Evolutionary conservation across 30 jellyfish, hydroid and myxozoan genomes (phyloP).

Genomic region (Phacellophora camtschatica): DNA sequence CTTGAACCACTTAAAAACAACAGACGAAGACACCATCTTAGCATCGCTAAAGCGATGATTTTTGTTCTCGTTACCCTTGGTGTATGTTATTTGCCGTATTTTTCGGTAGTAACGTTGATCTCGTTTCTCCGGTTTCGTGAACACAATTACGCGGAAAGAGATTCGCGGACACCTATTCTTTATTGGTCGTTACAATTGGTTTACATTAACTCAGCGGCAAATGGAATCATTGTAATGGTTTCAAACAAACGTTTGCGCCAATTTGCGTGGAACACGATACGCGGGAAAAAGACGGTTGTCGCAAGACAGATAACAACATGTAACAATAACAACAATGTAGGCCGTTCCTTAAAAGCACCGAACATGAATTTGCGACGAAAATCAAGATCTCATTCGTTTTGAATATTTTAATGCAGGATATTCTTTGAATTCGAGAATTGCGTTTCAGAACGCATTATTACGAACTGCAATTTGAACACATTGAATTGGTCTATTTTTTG

Average conservation of each 20-base stretch:
- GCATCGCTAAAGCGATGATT: slow-evolving; percentile 60
- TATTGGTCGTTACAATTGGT: slow-evolving; percentile 42
- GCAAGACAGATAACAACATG: no score
- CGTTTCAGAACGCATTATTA: no score
- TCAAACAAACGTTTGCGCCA: slow-evolving; percentile 30
- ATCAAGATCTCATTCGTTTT: not conserved
- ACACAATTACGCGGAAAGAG: not conserved
- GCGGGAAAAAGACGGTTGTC: not conserved
- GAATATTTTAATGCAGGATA: not conserved
- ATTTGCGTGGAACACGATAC: not conserved
- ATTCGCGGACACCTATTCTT: not conserved
- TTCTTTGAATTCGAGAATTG: no score
- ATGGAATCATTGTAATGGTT: slow-evolving; percentile 15
- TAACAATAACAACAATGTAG: no score
- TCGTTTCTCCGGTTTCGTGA: not conserved
- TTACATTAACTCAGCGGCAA: slow-evolving; percentile 28
- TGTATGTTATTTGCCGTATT: slow-evolving; percentile 50
- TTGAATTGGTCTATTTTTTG: no score
- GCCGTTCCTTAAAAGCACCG: not conserved
- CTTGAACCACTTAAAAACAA: not conserved
- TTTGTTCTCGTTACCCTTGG: slow-evolving; percentile 36
- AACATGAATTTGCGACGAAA: not conserved
- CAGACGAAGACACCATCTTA: slow-evolving; percentile 25
- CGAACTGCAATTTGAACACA: no score
- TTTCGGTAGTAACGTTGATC: slow-evolving; percentile 20